These are phyloP conservation scores for Cygnus olor DNA, from an alignment of 2,797 vertebrate species.

Conservation along the genomic window DNA sequence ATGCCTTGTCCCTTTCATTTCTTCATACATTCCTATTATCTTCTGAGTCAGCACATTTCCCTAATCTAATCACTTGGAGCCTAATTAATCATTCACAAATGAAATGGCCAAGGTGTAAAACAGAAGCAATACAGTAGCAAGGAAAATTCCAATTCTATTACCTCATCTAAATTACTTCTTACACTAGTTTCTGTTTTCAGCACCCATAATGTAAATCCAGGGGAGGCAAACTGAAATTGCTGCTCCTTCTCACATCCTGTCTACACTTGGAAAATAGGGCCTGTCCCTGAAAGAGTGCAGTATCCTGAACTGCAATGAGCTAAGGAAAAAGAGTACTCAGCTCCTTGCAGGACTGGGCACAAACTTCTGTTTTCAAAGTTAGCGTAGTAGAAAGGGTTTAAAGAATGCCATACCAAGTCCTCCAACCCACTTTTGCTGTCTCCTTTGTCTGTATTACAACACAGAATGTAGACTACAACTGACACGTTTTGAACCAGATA, in stretches of 20 bases:
- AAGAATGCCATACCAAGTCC: neutral
- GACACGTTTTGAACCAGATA: neutral
- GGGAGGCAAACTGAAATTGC: neutral
- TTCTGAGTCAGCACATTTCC: neutral
- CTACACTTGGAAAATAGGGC: neutral
- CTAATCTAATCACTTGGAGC: neutral
- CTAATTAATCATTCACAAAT: constrained; percentile 30
- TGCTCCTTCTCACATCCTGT: neutral
- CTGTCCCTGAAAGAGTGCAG: fast-evolving
- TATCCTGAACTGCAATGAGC: neutral
- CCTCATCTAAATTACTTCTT: neutral
- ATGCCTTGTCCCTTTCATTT: neutral
- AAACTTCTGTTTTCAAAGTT: neutral
- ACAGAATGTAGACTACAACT: neutral
- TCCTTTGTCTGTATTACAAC: neutral
- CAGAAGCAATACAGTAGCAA: constrained; percentile 17
- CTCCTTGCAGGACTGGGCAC: neutral
- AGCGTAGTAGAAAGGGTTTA: neutral
- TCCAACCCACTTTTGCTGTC: neutral
- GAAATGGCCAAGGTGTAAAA: constrained; percentile 1
- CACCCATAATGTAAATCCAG: neutral
- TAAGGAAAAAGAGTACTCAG: neutral
- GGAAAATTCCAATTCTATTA: neutral
- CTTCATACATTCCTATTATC: neutral
- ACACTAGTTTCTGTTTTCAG: neutral